These are phyloP conservation scores for Euphydryas editha DNA, from an alignment of 2,888 invertebrate genomes.

Conservation along the genomic window DNA sequence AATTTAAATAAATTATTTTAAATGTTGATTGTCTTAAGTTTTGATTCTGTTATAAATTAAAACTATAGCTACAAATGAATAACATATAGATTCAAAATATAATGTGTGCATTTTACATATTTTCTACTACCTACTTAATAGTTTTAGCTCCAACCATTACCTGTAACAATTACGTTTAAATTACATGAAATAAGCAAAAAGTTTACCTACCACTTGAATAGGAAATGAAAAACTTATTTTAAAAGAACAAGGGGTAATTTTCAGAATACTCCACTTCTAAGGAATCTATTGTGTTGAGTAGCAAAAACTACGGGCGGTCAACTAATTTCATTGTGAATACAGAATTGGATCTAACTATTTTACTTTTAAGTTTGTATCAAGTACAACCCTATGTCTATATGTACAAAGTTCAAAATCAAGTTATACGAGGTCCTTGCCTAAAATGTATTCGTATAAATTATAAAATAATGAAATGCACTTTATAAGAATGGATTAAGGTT, in stretches of 20 bases:
- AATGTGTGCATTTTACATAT: too few species aligned
- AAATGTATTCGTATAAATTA: background rate
- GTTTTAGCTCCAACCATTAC: background rate
- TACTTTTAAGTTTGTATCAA: conserved; percentile 30
- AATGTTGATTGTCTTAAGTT: background rate
- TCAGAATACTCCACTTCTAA: conserved; percentile 56
- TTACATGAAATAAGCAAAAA: conserved; percentile 8
- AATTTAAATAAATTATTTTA: background rate
- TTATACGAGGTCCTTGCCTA: too few species aligned
- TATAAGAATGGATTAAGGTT: conserved; percentile 31
- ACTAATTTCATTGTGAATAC: conserved; percentile 70
- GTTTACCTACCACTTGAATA: conserved; percentile 10
- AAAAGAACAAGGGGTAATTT: conserved; percentile 58
- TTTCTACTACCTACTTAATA: too few species aligned
- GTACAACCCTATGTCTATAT: conserved; percentile 34
- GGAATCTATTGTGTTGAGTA: conserved; percentile 72
- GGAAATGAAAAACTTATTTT: conserved; percentile 45
- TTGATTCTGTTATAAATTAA: background rate
- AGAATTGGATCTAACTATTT: conserved; percentile 29
- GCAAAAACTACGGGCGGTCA: conserved; percentile 78
- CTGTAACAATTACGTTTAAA: conserved; percentile 4
- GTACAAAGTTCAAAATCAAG: conserved; percentile 15
- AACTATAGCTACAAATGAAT: background rate
- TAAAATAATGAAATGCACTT: conserved; percentile 23
- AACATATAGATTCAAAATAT: background rate